phyloP scores from a whole-genome alignment of 2,888 invertebrate genomes.

The Thecophora atra region DNA sequence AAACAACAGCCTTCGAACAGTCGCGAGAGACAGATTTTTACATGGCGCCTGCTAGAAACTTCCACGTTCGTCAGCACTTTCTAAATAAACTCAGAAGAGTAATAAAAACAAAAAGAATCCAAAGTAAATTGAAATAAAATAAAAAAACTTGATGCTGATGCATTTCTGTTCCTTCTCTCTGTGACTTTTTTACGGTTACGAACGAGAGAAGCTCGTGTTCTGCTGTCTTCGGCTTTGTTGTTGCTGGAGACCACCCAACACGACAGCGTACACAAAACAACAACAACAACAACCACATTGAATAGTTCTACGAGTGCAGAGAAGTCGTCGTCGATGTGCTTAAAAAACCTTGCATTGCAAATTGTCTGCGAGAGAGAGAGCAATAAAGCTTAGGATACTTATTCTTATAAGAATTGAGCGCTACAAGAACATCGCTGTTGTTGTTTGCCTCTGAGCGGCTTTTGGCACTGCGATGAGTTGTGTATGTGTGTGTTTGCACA shows the following conservation, averaged over 20 bases:
- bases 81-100: slow-evolving; percentile 1
- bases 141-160: slow-evolving; percentile 14
- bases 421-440: slow-evolving; percentile 22
- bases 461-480: slow-evolving; percentile 4
- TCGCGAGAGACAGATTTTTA: background rate
- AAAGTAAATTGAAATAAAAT: background rate
- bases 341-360: background rate
- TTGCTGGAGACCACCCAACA: slow-evolving; percentile 60
- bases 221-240: slow-evolving; percentile 41
- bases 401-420: too few species aligned
- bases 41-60: slow-evolving; percentile 17
- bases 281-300: slow-evolving; percentile 41
- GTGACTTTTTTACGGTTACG: background rate
- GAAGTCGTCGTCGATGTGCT: slow-evolving; percentile 8
- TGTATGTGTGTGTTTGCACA: slow-evolving; percentile 36
- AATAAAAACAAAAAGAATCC: background rate
- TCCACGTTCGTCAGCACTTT: slow-evolving; percentile 3
- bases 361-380: background rate
- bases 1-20: background rate
- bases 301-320: background rate
- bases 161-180: background rate
- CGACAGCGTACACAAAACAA: slow-evolving; percentile 55
- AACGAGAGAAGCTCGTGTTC: slow-evolving; percentile 32
- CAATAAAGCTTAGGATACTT: too few species aligned
- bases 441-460: background rate